Evolutionary conservation across 2,888 invertebrate genomes (phyloP), one percentile per base, ranked within the genome.

Genomic region (Drosophila kokeensis): DNA sequence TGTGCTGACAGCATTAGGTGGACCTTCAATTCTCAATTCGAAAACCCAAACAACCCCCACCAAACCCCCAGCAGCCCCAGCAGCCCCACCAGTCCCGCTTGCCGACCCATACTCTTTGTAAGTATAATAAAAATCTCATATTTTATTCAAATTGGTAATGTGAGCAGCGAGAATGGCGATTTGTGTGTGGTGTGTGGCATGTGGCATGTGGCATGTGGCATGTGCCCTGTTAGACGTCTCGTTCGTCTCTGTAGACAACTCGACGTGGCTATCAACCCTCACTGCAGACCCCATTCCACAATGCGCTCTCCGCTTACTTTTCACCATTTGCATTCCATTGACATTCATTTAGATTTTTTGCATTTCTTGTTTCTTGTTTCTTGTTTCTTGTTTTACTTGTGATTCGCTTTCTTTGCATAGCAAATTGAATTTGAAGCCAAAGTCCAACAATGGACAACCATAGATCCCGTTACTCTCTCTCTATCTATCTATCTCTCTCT

Each of bases 101-200:
- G 3, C 4, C 13, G n/a, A n/a, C n/a, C 15, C 29, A 13, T n/a
- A 15, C 21, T 34, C 62, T 55, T 30, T 36, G 13, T 34, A 21
- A 13, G 54, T 69, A 87, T 90, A 81, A 91, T 89, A 86, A 89
- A 89, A 91, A 73, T 81, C 91, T 91, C 89, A 91, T 90, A 91
- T 92, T 91, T 92, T 92, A 91, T 91, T 91, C 86, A 91, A 91
- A 91, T 90, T 92, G 91, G 89, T 89, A 90, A 92, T 91, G 83
- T 79, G 91, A 90, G 86, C 79, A 69, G 55, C 45, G 64, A 49
- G 59, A 57, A 45, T 49, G 67, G 67, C 55, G 60, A 63, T 36
- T 55, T 48, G 36, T 72, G 40, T 38, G 27, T 36, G 36, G 49
- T 6, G 6, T 21, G 42, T 21, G 52, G 32, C 21, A 34, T 53